Base-by-base conservation (phyloP, 2,888 invertebrate species). In the Cryptosula pallasiana region DNA sequence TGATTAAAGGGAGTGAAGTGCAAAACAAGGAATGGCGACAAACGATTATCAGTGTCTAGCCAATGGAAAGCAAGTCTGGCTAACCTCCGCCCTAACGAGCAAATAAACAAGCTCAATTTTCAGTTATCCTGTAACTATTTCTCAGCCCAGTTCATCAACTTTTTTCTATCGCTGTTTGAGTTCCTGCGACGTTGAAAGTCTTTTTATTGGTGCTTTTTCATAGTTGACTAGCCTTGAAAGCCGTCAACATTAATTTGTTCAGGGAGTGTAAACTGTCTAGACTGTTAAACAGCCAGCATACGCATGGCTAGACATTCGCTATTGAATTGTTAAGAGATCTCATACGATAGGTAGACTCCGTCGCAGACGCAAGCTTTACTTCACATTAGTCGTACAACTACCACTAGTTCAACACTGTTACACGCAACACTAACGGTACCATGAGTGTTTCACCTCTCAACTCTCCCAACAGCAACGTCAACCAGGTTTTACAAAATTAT, bases 21-120 rank as follows among this genome's bases (percentile, higher is more conserved):
- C 29, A 5, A 13, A 5, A 63, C 3, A 63, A 16, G 13, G 63
- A 63, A 63, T 34, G 63, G 63, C 63, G 63, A 63, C 63, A 63
- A 25, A 32, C 63, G 20, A 63, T 63, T 63, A 63, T 63, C 34
- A 16, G 9, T 32, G 63, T 63, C 63, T 63, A 63, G 63, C 63
- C 63, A 63, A 63, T 63, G 63, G 32, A 63, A 63, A 27, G 25
- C 32, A 9, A 25, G 63, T 63, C 63, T 63, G 63, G 63, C 63
- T 25, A 25, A 25, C 63, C 63, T 63, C 63, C 63, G 29, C 63
- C 63, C 63, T 20, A 45, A 45, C 20, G 45, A 45, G 45, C 45
- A 45, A 45, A 45, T 45, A 45, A 45, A 45, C 45, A 45, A 45
- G 5, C n/a, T n/a, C n/a, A n/a, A n/a, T n/a, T n/a, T n/a, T n/a